phyloP scores from a whole-genome alignment of 2,113 vertebrate species.

The Dissostichus mawsoni region DNA sequence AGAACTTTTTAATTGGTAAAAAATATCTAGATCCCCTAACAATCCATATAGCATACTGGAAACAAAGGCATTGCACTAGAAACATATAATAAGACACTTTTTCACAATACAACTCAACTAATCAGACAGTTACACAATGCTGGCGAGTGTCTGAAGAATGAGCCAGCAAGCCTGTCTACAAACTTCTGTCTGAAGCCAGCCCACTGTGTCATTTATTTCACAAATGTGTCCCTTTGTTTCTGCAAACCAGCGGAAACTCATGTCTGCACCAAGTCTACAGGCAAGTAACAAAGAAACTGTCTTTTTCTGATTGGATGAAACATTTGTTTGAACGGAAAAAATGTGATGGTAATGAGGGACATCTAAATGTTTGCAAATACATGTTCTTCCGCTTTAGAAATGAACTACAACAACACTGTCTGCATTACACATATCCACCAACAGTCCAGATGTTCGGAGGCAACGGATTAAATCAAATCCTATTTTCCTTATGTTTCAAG shows the following conservation, averaged over 20 bases:
- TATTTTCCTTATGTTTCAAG: constrained; percentile 38
- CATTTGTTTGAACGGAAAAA: not conserved
- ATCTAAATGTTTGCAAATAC: not conserved
- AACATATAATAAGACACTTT: not conserved
- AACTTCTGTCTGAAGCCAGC: not conserved
- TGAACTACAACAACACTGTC: not conserved
- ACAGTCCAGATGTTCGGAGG: constrained; percentile 6
- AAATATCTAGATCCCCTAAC: constrained; percentile 10
- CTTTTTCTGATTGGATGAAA: not conserved
- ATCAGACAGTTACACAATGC: not conserved
- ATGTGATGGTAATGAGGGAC: not conserved
- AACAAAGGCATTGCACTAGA: not conserved
- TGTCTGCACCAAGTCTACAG: not conserved
- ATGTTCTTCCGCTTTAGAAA: not conserved
- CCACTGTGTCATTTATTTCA: not conserved
- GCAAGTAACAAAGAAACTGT: not conserved
- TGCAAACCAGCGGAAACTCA: not conserved
- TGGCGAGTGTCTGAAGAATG: not conserved
- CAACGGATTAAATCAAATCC: constrained; percentile 42
- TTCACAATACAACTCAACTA: constrained; percentile 5
- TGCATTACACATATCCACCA: constrained; percentile 1
- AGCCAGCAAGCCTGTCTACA: constrained; percentile 7
- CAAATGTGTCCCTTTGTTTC: constrained; percentile 23
- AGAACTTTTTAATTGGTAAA: constrained; percentile 27
- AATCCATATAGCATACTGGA: not conserved